A percentile compares a stretch with the other conserved stretches of the same genome.
Evolutionary conservation across 2,888 invertebrate species (phyloP).

Genomic region (Drosophila robusta): DNA sequence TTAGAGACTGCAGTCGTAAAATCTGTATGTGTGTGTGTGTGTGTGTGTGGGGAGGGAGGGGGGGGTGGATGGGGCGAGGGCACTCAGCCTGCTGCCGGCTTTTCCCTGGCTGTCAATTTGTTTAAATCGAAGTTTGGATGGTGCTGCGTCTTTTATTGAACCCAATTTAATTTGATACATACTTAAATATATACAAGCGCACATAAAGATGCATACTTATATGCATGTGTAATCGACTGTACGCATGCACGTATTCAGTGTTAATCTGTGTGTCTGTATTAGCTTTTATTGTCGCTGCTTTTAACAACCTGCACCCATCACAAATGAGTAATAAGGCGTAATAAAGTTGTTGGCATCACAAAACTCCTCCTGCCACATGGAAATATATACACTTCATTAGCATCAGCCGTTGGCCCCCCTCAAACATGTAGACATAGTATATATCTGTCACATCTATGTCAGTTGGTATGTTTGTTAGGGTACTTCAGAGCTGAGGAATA

Average conservation of each 20-base stretch:
- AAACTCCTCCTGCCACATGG: not conserved
- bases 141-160: constrained; percentile 54
- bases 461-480: no score
- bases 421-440: no score
- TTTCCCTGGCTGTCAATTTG: constrained; percentile 25
- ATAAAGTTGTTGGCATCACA: constrained; percentile 2
- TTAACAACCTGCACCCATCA: constrained; percentile 6
- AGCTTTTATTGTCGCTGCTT: constrained; percentile 6
- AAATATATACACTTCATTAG: not conserved
- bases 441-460: no score
- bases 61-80: not conserved
- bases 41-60: constrained; percentile 9
- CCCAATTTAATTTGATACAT: constrained; percentile 52
- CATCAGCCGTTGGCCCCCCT: not conserved
- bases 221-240: constrained; percentile 13
- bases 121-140: constrained; percentile 30
- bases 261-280: constrained; percentile 16
- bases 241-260: constrained; percentile 12
- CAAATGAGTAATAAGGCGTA: constrained; percentile 1
- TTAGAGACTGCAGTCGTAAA: constrained; percentile 22
- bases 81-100: constrained; percentile 9
- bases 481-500: no score
- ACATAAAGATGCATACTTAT: not conserved
- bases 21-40: constrained; percentile 18
- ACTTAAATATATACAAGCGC: constrained; percentile 4